These are phyloP conservation scores for Glaucomys volans DNA, from an alignment of 2,113 vertebrate species.

Conservation along the genomic window DNA sequence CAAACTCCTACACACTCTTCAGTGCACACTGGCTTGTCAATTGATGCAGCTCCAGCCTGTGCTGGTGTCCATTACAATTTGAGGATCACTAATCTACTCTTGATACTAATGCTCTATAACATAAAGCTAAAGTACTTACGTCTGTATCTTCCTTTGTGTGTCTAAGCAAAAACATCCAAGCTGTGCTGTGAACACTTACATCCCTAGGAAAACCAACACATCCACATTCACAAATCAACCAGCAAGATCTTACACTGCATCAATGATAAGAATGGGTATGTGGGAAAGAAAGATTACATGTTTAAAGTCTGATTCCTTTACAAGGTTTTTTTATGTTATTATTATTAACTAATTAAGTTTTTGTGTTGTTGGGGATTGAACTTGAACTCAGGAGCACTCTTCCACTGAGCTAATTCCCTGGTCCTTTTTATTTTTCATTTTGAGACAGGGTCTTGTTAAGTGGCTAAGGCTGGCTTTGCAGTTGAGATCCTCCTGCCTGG, in stretches of 20 bases:
- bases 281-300: not conserved
- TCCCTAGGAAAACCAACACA: not conserved
- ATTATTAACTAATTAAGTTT: too few species aligned
- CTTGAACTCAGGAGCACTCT: too few species aligned
- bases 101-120: not conserved
- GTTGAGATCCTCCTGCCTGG: too few species aligned
- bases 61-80: not conserved
- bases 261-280: not conserved
- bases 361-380: too few species aligned
- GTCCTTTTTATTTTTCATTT: too few species aligned
- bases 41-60: not conserved
- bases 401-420: too few species aligned
- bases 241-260: not conserved
- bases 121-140: not conserved
- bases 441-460: too few species aligned
- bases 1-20: not conserved
- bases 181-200: not conserved
- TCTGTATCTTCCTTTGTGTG: not conserved
- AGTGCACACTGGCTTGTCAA: not conserved
- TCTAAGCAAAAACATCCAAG: not conserved
- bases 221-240: not conserved
- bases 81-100: not conserved
- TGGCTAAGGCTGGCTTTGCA: too few species aligned
- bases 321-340: not conserved
- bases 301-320: conserved; percentile 5